A percentile compares a stretch with the other conserved stretches of the same genome.
Evolutionary conservation across 2,888 invertebrate species (phyloP).

Genomic region (Limnephilus lunatus): DNA sequence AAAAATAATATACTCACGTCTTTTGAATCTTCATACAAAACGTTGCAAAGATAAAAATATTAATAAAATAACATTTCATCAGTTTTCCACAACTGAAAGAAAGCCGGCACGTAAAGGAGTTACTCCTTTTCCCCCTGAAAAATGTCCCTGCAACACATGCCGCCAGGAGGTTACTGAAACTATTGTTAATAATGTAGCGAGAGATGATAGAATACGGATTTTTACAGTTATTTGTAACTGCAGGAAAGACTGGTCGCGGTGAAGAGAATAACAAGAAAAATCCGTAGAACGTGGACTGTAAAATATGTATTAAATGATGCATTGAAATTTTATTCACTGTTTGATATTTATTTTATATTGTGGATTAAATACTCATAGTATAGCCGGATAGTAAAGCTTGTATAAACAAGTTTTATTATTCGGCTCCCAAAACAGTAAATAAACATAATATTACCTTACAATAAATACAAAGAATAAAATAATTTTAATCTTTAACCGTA

Average conservation of each 20-base stretch:
- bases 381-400: too few relatives aligned
- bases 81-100: background rate
- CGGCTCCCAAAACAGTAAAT: too few relatives aligned
- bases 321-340: too few relatives aligned
- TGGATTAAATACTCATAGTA: too few relatives aligned
- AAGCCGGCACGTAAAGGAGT: constrained; percentile 9
- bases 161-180: background rate
- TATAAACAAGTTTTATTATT: too few relatives aligned
- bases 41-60: background rate
- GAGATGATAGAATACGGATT: background rate
- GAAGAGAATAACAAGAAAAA: background rate
- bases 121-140: constrained; percentile 13
- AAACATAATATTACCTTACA: too few relatives aligned
- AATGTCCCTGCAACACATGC: constrained; percentile 18
- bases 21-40: background rate
- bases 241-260: background rate
- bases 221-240: background rate
- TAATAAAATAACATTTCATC: background rate
- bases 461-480: too few relatives aligned
- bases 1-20: background rate
- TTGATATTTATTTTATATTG: too few relatives aligned
- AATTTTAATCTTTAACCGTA: too few relatives aligned
- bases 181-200: constrained; percentile 14
- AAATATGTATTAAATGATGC: too few relatives aligned
- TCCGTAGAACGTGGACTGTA: too few relatives aligned